Evolutionary conservation across 2,888 invertebrate genomes (phyloP), one percentile per base, ranked within the genome.

Genomic region (Cantharis flavilabris): DNA sequence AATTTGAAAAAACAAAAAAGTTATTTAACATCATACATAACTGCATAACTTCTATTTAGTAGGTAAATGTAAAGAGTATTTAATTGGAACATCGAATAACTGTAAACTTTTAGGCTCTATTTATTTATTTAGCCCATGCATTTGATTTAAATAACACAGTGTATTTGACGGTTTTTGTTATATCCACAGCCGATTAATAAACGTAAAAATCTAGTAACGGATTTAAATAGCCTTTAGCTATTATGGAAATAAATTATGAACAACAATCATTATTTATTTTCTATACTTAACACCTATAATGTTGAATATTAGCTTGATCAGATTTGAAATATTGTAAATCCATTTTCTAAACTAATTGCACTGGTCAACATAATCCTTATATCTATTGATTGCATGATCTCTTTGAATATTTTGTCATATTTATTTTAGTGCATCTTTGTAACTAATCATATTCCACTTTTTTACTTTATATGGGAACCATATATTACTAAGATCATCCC

Each of bases 121-220:
- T 23, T 69, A 69, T 30, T 64, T 76, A 11, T 71, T 72, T 70
- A 76, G 76, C 76, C 70, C 76, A 63, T 72, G 75, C 7, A 9
- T 76, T 72, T 76, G 74, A 78, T 78, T 76, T 64, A 72, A 28
- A 64, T 79, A 79, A 76, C 79, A 79, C 79, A 79, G 79, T 75
- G 76, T 75, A 79, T 79, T 79, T 79, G 79, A 79, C 79, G 79
- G 76, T 72, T 73, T 79, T 75, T 79, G 62, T 72, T 76, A 70
- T 76, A 76, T 75, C 74, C 79, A 79, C 79, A 79, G 79, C 79
- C 76, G 73, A 78, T 78, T 77, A 75, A 73, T 63, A 76, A 76
- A 78, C 73, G 73, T 73, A 64, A 67, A 70, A 70, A 5, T n/a
- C 9, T 49, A 49, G n/a, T 49, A 13, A n/a, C 7, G n/a, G n/a